These are phyloP conservation scores for Cacatua alba DNA, from an alignment of 2,113 vertebrate genomes.

Conservation along the genomic window DNA sequence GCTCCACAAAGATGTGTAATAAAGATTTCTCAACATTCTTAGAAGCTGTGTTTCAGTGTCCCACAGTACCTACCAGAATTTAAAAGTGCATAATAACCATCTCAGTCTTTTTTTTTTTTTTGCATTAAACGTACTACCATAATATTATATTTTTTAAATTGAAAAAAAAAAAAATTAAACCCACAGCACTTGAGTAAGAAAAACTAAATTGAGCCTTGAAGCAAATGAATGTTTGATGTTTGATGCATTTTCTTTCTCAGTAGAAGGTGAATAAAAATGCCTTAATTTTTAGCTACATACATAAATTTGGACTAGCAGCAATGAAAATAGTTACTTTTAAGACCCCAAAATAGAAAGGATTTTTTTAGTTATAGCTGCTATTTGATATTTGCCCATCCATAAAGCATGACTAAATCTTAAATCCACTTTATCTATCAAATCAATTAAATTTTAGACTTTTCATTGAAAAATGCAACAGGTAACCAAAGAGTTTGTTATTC, in stretches of 20 bases:
- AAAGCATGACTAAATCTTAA: neutral
- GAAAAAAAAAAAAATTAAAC: neutral
- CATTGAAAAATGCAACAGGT: neutral
- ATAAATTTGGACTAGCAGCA: neutral
- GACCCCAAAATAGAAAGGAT: neutral
- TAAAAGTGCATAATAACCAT: neutral
- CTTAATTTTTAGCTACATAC: neutral
- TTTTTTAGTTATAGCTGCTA: neutral
- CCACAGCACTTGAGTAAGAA: neutral
- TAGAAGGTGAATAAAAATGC: neutral
- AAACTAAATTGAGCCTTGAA: neutral
- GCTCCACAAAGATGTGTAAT: neutral
- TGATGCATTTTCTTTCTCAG: neutral
- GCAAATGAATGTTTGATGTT: neutral
- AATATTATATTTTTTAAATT: neutral
- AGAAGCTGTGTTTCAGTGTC: neutral
- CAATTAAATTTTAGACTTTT: neutral
- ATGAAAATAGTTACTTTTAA: neutral
- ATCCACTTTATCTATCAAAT: neutral
- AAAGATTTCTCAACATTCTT: neutral
- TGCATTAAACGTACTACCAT: neutral
- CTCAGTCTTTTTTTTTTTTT: neutral
- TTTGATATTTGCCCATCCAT: neutral
- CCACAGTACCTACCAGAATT: neutral
- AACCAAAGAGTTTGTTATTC: neutral